Evolutionary conservation across 2,113 vertebrate species (phyloP), one percentile per base, ranked within the genome.

Genomic region (Psilopsiagon aurifrons): DNA sequence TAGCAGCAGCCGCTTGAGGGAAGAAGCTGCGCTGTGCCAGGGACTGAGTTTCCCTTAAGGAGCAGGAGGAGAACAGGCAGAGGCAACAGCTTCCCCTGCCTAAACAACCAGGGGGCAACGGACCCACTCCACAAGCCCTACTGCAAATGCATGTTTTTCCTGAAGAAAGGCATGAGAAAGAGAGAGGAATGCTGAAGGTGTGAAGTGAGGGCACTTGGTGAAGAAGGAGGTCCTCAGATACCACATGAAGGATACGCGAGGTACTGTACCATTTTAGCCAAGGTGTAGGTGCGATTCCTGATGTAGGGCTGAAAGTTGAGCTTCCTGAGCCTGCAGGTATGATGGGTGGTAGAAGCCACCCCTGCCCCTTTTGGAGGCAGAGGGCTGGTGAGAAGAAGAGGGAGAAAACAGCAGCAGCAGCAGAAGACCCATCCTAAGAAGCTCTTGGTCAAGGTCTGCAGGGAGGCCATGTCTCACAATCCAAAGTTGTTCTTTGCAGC

Each of bases 231-330:
- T 31, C 15, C 83, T 66, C 62, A 60, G 43, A 41, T 44, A 67
- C 69, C 8, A 3, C 18, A 5, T 12, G 43, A 83, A 74, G 70
- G 13, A 27, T 17, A 39, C 0, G 0, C 5, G 23, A 20, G 46
- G 62, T 90, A 73, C 44, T 39, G 31, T 98, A 98, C 98, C 98
- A 59, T 93, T 54, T 92, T 68, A 31, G 98, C 97, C 92, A 98
- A 86, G 15, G 81, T 96, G 73, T 97, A 97, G 86, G 97, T 98
- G 23, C 69, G 79, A 60, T 98, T 98, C 96, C 67, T 96, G 88
- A 98, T 96, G 43, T 94, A 96, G 7, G 78, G 20, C 52, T 95
- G 90, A 64, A 98, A 98, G 64, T 83, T 27, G 44, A 52, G 33
- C 73, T 69, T 64, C 13, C 77, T 51, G 15, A 98, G 96, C 12